Conservation (phyloP, 2,113 vertebrate genomes). For the Festucalex cinctus region DNA sequence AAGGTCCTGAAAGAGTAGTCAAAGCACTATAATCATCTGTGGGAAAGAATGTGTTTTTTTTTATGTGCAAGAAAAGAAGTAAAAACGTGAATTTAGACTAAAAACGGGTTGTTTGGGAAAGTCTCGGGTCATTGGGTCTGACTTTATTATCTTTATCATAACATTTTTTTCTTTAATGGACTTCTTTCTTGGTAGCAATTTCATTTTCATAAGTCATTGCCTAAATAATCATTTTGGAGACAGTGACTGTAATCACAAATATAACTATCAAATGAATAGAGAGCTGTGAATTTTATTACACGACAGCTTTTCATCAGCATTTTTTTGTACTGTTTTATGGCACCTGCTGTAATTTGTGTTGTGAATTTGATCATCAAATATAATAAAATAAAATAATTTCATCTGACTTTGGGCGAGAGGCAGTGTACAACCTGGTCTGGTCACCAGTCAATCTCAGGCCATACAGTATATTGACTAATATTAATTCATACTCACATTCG, state of each 20-base stretch:
- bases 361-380: too few relatives aligned
- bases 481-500: too few relatives aligned
- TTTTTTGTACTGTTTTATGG: too few relatives aligned
- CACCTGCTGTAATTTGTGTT: too few relatives aligned
- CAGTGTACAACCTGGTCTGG: too few relatives aligned
- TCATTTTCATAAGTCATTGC: background rate
- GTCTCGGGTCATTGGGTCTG: constrained; percentile 24
- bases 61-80: constrained; percentile 2
- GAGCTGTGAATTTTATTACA: background rate
- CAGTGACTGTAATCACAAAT: background rate
- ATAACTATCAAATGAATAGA: background rate
- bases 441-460: too few relatives aligned
- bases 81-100: constrained; percentile 11
- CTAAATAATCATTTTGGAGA: background rate
- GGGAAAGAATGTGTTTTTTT: constrained; percentile 22
- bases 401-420: too few relatives aligned
- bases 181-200: too few relatives aligned
- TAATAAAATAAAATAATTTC: too few relatives aligned
- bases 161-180: background rate
- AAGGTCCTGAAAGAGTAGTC: constrained; percentile 39
- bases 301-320: background rate
- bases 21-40: constrained; percentile 49
- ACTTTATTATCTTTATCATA: constrained; percentile 1
- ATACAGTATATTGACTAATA: too few relatives aligned
- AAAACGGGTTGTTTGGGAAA: constrained; percentile 16